A percentile compares a stretch with the other conserved stretches of the same genome.
Evolutionary conservation across 2,797 vertebrate genomes (phyloP).

Genomic region (Anabacerthia variegaticeps): DNA sequence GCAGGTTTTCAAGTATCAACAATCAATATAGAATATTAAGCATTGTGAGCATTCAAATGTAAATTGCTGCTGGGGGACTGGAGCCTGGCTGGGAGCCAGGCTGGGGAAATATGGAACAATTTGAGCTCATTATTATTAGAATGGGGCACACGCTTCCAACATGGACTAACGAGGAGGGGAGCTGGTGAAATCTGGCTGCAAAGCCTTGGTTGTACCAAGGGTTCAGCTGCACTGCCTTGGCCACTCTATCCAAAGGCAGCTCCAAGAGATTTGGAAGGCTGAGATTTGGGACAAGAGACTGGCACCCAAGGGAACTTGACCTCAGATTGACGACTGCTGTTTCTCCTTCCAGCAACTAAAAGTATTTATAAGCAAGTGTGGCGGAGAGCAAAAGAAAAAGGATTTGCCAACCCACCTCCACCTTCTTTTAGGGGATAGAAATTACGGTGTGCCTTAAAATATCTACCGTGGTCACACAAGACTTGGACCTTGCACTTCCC

Average conservation of each 20-base stretch:
- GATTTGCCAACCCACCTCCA: not conserved
- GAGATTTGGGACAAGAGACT: not conserved
- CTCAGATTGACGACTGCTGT: not conserved
- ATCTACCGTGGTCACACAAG: not conserved
- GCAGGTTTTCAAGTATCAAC: not conserved
- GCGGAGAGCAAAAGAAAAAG: not conserved
- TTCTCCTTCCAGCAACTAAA: not conserved
- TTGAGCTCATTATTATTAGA: not conserved
- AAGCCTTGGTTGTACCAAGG: not conserved
- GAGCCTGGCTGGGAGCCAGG: not conserved
- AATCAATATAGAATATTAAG: slow-evolving; percentile 27
- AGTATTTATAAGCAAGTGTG: not conserved
- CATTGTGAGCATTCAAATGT: not conserved
- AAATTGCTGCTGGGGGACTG: not conserved
- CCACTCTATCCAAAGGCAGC: not conserved
- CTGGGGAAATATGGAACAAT: slow-evolving; percentile 22
- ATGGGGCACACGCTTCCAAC: not conserved
- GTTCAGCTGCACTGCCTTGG: not conserved
- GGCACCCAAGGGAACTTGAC: not conserved
- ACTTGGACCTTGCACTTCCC: not conserved
- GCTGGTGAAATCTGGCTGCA: not conserved
- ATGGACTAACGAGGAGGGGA: not conserved
- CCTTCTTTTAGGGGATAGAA: not conserved
- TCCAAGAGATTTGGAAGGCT: not conserved
- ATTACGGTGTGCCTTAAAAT: not conserved